Evolutionary conservation across 1,140 invertebrate genomes (phyloP).

Genomic region (Sitodiplosis mosellana): DNA sequence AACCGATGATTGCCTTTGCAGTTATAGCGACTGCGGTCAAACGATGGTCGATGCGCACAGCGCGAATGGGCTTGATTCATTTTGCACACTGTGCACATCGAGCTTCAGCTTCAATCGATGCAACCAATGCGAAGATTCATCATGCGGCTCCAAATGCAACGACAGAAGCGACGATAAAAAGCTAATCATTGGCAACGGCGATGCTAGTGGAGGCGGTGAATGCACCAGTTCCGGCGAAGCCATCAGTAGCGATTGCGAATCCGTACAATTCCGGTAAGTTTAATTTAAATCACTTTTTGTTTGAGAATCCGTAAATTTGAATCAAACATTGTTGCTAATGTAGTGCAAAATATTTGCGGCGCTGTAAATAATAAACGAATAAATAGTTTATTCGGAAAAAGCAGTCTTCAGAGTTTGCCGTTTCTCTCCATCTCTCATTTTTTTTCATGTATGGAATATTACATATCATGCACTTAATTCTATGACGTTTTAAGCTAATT

Average conservation of each 20-base stretch:
- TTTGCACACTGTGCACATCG: constrained; percentile 22
- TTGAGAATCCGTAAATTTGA: too few species aligned
- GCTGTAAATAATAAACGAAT: too few species aligned
- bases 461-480: too few species aligned
- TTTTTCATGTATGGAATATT: too few species aligned
- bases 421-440: too few species aligned
- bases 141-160: constrained; percentile 21
- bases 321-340: too few species aligned
- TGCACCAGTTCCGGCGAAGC: too few species aligned
- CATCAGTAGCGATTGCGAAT: too few species aligned
- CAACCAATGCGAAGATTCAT: constrained; percentile 19
- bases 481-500: too few species aligned
- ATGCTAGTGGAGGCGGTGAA: neutral
- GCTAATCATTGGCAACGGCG: neutral
- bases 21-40: neutral
- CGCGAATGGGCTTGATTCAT: constrained; percentile 18
- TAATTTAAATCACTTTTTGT: neutral
- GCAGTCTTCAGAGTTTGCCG: too few species aligned
- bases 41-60: constrained; percentile 3
- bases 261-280: neutral
- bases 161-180: constrained; percentile 2
- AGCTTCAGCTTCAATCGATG: constrained; percentile 24
- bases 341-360: too few species aligned
- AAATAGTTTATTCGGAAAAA: too few species aligned
- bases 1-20: neutral